Conservation (phyloP, 2,113 vertebrate species). For the Rhea americana region DNA sequence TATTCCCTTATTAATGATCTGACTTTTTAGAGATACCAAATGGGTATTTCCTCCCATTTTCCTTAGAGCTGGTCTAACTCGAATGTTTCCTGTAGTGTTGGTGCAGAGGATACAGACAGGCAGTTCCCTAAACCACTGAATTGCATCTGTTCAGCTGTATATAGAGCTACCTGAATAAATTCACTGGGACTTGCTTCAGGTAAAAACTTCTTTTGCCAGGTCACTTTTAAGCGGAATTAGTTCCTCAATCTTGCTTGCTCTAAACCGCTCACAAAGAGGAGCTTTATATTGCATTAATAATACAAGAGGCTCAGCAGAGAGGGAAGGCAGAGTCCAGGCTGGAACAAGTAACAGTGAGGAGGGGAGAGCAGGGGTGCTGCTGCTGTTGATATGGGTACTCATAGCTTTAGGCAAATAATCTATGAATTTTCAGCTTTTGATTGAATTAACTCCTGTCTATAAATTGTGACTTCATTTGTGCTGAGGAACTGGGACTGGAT, state of each 20-base stretch:
- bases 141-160: background rate
- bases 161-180: background rate
- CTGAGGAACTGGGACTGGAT: background rate
- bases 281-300: background rate
- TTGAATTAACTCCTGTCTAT: background rate
- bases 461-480: background rate
- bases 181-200: background rate
- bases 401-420: too few relatives aligned
- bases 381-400: too few relatives aligned
- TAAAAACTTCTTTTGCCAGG: background rate
- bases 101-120: background rate
- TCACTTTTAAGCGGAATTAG: background rate
- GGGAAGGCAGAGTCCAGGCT: background rate
- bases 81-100: too few relatives aligned
- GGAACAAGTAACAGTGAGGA: background rate
- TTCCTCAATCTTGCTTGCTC: background rate
- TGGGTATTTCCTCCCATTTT: background rate
- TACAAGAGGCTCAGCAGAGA: background rate
- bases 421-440: background rate
- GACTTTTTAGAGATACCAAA: background rate
- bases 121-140: background rate
- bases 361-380: background rate
- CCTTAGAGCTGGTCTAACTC: background rate
- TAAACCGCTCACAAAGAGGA: background rate
- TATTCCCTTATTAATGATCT: background rate